A percentile compares a stretch with the other conserved stretches of the same genome.
Evolutionary conservation across 2,888 invertebrate species (phyloP).

Genomic region (Synergus japonicus): DNA sequence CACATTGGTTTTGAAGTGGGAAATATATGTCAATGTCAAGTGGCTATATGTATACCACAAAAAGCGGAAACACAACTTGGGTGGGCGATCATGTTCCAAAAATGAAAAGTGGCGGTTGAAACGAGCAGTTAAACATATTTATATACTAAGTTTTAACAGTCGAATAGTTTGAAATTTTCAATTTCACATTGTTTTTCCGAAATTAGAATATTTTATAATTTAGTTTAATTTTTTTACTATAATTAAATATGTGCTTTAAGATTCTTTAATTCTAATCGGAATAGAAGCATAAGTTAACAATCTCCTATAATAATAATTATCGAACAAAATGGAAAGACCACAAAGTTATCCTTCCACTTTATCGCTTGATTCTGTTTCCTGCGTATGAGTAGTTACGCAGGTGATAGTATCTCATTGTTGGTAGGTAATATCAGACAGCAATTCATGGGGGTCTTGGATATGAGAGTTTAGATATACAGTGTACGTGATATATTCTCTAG

Average conservation of each 20-base stretch:
- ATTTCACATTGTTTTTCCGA: too few relatives aligned
- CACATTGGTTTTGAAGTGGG: background rate
- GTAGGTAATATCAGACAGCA: background rate
- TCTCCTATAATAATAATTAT: background rate
- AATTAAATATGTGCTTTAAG: background rate
- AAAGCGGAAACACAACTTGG: constrained; percentile 24
- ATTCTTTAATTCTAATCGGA: too few relatives aligned
- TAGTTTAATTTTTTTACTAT: too few relatives aligned
- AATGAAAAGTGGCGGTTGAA: background rate
- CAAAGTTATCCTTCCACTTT: background rate
- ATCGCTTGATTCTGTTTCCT: constrained; percentile 8
- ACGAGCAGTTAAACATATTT: background rate
- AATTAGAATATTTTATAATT: too few relatives aligned
- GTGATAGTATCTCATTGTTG: constrained; percentile 21
- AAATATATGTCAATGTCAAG: background rate
- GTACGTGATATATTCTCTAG: constrained; percentile 1
- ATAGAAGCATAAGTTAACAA: background rate
- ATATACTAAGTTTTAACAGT: background rate
- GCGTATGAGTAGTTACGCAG: background rate
- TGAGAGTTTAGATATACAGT: constrained; percentile 23
- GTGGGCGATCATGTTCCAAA: constrained; percentile 22
- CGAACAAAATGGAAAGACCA: background rate
- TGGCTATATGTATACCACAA: constrained; percentile 5
- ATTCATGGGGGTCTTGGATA: constrained; percentile 17
- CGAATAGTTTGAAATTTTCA: too few relatives aligned